Percentiles rank a stretch among this genome's conserved stretches.
These are phyloP conservation scores for Rhincodon typus DNA, from an alignment of 2,797 vertebrate genomes.

Conservation along the genomic window DNA sequence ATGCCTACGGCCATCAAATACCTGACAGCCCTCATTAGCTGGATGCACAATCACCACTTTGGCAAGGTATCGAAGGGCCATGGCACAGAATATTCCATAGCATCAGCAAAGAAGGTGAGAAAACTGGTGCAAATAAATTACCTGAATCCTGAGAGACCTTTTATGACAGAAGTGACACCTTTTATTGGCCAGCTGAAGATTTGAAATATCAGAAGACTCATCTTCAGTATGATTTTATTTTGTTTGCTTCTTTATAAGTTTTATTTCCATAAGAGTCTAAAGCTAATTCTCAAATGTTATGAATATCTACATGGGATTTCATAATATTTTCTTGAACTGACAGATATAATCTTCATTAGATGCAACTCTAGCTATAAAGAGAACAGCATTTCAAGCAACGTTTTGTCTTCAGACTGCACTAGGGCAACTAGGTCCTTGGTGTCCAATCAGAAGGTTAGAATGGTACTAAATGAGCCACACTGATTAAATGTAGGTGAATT, in stretches of 20 bases:
- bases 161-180: background rate
- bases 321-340: background rate
- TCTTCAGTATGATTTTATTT: background rate
- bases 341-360: background rate
- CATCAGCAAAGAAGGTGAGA: background rate
- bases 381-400: background rate
- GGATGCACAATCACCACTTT: no score
- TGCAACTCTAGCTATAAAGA: background rate
- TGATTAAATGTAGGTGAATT: background rate
- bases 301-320: background rate
- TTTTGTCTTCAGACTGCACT: background rate
- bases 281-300: background rate
- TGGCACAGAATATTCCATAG: background rate
- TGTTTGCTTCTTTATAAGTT: background rate
- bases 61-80: background rate
- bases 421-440: background rate
- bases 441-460: background rate
- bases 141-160: background rate
- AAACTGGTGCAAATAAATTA: background rate
- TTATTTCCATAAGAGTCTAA: background rate
- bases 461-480: background rate
- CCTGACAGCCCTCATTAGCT: background rate
- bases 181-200: background rate
- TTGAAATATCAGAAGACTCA: background rate
- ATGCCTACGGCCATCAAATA: background rate